Evolutionary conservation across 2,888 invertebrate genomes (phyloP).

Genomic region (Glyphotaelius pellucidus): DNA sequence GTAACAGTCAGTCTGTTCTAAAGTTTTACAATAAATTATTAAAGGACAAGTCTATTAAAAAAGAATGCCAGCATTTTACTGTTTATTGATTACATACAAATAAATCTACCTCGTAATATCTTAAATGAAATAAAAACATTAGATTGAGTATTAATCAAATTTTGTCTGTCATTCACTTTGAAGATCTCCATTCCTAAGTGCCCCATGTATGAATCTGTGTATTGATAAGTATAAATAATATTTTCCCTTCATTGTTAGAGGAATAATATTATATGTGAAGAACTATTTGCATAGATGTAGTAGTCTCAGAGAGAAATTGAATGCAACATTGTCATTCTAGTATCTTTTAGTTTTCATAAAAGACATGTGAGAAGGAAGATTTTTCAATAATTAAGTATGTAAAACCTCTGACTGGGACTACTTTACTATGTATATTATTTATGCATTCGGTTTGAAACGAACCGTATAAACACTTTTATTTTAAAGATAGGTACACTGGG

Average conservation of each 20-base stretch:
- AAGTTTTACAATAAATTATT: slow-evolving; percentile 7
- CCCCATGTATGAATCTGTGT: background rate
- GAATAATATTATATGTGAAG: background rate
- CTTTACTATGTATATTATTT: background rate
- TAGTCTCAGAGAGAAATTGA: too few relatives aligned
- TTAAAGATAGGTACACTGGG: background rate
- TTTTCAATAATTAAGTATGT: too few relatives aligned
- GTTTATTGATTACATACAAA: background rate
- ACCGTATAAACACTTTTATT: background rate
- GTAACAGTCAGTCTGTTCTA: slow-evolving; percentile 53
- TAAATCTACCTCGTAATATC: background rate
- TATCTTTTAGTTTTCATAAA: too few relatives aligned
- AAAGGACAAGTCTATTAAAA: slow-evolving; percentile 23
- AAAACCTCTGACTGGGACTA: too few relatives aligned
- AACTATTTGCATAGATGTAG: background rate
- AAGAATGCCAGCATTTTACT: slow-evolving; percentile 18
- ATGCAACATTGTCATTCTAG: too few relatives aligned
- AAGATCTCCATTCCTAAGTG: background rate
- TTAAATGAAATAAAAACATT: background rate
- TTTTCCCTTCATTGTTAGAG: background rate
- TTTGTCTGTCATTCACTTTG: background rate
- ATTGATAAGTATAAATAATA: background rate
- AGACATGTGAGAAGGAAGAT: too few relatives aligned
- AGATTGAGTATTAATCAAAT: background rate
- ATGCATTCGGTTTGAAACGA: background rate